Conservation (phyloP, 1,140 invertebrate species). For the Drosophila rhopaloa region DNA sequence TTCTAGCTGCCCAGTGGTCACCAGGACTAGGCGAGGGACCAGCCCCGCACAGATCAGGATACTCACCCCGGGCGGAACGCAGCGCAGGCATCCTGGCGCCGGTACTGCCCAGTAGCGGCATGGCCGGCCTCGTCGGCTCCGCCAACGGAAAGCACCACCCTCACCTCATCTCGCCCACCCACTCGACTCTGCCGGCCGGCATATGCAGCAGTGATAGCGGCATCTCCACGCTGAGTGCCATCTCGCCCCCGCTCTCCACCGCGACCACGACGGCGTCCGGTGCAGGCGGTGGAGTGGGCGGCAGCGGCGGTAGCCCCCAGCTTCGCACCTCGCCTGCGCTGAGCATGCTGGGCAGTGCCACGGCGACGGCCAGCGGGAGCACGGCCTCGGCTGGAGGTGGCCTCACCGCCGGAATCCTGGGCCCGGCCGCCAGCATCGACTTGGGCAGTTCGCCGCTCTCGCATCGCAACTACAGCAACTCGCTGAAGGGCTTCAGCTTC, state of each 20-base stretch:
- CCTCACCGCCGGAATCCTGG: slow-evolving; percentile 58
- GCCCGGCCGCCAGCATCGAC: slow-evolving; percentile 78
- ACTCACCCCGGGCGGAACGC: slow-evolving; percentile 4
- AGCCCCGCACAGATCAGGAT: slow-evolving; percentile 9
- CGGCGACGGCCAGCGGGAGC: slow-evolving; percentile 60
- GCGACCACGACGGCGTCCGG: slow-evolving; percentile 52
- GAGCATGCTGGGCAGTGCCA: slow-evolving; percentile 70
- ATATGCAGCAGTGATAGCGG: slow-evolving; percentile 81
- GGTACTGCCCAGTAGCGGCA: slow-evolving; percentile 74
- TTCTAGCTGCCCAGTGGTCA: slow-evolving; percentile 25
- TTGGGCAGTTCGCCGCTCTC: slow-evolving; percentile 77
- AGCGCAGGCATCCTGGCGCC: slow-evolving; percentile 73
- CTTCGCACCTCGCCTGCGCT: slow-evolving; percentile 63
- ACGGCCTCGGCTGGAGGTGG: slow-evolving; percentile 11
- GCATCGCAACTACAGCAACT: slow-evolving; percentile 78
- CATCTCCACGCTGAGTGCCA: slow-evolving; percentile 75
- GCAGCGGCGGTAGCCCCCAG: slow-evolving; percentile 64
- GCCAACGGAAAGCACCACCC: slow-evolving; percentile 55
- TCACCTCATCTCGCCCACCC: slow-evolving; percentile 75
- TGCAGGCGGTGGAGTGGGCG: slow-evolving; percentile 16
- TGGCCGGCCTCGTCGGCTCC: slow-evolving; percentile 64
- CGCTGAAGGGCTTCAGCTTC: slow-evolving; percentile 77
- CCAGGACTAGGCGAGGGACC: slow-evolving; percentile 10
- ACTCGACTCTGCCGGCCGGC: slow-evolving; percentile 65
- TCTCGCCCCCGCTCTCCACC: slow-evolving; percentile 74